Conservation (phyloP, 2,113 vertebrate species). For the Psilopogon haemacephalus region DNA sequence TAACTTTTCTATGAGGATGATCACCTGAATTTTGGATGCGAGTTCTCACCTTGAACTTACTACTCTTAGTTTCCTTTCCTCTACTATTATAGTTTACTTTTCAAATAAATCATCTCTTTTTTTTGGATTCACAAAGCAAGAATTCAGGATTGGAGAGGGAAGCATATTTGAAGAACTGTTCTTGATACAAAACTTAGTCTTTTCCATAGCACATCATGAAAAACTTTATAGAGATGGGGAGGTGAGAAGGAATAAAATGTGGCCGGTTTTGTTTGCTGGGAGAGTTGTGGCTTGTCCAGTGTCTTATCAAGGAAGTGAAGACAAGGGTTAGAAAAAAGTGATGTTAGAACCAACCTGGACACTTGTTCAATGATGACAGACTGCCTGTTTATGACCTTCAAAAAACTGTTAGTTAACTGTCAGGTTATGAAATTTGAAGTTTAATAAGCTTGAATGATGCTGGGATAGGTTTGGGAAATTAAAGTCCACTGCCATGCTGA, state of each 20-base stretch:
- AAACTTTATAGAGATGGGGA: accelerated
- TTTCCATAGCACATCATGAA: neutral
- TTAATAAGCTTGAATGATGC: neutral
- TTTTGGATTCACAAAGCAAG: neutral
- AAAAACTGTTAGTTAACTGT: neutral
- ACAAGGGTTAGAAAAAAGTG: neutral
- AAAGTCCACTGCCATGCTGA: neutral
- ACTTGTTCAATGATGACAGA: neutral
- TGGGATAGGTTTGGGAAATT: neutral
- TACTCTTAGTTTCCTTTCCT: neutral
- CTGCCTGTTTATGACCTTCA: neutral
- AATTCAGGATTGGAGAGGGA: neutral
- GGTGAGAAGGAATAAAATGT: neutral
- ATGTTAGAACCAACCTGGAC: neutral
- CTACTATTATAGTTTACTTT: neutral
- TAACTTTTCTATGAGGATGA: neutral
- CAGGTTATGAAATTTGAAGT: neutral
- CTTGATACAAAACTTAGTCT: neutral
- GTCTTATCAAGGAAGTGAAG: neutral
- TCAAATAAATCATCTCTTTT: neutral
- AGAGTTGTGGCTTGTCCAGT: neutral
- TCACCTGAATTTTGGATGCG: neutral
- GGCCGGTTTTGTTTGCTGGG: neutral
- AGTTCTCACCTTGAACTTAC: neutral
- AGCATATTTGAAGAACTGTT: neutral